Evolutionary conservation across 2,113 vertebrate genomes (phyloP).

Genomic region (Sphaerodactylus townsendi): DNA sequence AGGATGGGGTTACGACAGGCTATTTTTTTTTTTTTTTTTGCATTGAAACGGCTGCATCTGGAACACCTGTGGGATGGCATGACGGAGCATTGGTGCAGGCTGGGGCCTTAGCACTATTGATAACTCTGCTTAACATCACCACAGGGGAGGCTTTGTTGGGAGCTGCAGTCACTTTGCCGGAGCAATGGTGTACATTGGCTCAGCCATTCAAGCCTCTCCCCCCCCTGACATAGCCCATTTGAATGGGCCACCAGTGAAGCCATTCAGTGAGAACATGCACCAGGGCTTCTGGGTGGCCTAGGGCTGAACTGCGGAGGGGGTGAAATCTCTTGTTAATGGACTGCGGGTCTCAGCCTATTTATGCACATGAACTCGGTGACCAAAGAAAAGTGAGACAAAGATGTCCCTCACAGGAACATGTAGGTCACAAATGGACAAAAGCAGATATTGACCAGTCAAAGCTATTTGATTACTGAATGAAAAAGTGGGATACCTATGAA

Average conservation of each 20-base stretch:
- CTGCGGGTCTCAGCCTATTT: constrained; percentile 76
- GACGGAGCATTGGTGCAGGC: constrained; percentile 76
- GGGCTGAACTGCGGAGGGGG: constrained; percentile 45
- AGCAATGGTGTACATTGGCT: constrained; percentile 80
- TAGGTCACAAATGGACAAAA: constrained; percentile 77
- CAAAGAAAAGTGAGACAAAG: constrained; percentile 84
- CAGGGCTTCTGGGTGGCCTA: constrained; percentile 79
- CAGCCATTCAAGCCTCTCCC: constrained; percentile 65
- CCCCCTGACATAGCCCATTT: constrained; percentile 74
- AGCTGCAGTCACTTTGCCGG: constrained; percentile 75
- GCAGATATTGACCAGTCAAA: constrained; percentile 67
- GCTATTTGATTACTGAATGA: constrained; percentile 63
- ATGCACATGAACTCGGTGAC: constrained; percentile 84
- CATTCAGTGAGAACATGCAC: constrained; percentile 77
- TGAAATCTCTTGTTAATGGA: constrained; percentile 80
- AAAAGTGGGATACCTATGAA: constrained; percentile 38
- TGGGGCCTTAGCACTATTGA: constrained; percentile 72
- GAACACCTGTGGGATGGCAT: constrained; percentile 79
- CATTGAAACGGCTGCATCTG: constrained; percentile 72
- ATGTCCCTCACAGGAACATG: constrained; percentile 71
- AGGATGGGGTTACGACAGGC: constrained; percentile 68
- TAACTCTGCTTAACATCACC: constrained; percentile 77
- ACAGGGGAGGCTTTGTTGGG: constrained; percentile 76
- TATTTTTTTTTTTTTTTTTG: constrained; percentile 74
- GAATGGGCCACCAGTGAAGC: constrained; percentile 85